Evolutionary conservation across 2,113 vertebrate genomes (phyloP).

Genomic region (Ondatra zibethicus): DNA sequence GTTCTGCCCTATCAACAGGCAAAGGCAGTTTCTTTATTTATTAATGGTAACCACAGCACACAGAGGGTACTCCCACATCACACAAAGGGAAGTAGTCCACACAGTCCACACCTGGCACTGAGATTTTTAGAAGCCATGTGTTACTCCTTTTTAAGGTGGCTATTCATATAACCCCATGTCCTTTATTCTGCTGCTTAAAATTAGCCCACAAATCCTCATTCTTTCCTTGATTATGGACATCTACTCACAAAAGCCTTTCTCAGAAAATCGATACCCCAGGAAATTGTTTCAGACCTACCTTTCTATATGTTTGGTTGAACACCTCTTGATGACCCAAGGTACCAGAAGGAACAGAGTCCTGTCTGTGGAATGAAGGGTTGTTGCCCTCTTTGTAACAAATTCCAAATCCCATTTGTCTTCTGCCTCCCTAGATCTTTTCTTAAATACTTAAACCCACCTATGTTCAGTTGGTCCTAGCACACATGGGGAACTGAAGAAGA

Average conservation of each 20-base stretch:
- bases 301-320: neutral
- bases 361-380: neutral
- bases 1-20: no score
- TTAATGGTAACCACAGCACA: no score
- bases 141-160: neutral
- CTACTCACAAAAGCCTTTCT: neutral
- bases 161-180: neutral
- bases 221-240: neutral
- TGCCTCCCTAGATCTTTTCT: neutral
- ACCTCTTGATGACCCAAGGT: neutral
- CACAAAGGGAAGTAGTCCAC: neutral
- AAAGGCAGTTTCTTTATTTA: no score
- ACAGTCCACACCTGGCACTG: no score
- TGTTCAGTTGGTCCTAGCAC: neutral
- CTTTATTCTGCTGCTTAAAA: constrained; percentile 12
- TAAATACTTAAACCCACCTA: constrained; percentile 19
- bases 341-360: neutral
- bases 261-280: neutral
- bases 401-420: neutral
- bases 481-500: neutral
- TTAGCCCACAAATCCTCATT: neutral
- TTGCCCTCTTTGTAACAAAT: neutral
- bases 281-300: neutral
- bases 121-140: neutral
- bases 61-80: no score